A percentile compares a stretch with the other conserved stretches of the same genome.
Evolutionary conservation across 2,888 invertebrate genomes (phyloP).

Genomic region (Taphrorychus bicolor): DNA sequence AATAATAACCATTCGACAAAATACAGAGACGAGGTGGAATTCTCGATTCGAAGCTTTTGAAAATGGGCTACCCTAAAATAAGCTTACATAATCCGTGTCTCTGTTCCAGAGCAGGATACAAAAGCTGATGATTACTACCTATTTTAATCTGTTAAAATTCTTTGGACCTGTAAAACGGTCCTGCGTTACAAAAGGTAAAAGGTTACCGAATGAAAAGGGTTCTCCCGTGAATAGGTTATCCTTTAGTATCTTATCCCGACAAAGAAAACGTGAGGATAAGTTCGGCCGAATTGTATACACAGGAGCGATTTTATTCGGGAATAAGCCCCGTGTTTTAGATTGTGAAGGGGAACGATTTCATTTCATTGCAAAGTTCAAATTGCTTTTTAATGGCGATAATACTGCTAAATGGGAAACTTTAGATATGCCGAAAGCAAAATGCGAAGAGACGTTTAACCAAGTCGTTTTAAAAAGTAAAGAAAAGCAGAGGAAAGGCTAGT

Average conservation of each 20-base stretch:
- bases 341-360: neutral
- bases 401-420: too few relatives aligned
- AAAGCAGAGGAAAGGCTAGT: too few relatives aligned
- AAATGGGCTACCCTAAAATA: conserved; percentile 3
- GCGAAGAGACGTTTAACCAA: too few relatives aligned
- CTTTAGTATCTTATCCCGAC: conserved; percentile 13
- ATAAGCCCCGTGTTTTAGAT: neutral
- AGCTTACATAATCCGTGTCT: conserved; percentile 10
- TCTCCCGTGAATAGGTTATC: conserved; percentile 11
- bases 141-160: conserved; percentile 19
- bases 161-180: conserved; percentile 15
- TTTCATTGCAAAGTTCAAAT: neutral
- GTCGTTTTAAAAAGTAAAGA: too few relatives aligned
- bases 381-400: neutral
- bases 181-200: conserved; percentile 13
- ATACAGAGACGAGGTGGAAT: too few relatives aligned
- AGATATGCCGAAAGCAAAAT: too few relatives aligned
- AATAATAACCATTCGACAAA: too few relatives aligned
- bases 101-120: conserved; percentile 10
- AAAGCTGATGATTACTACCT: conserved; percentile 18
- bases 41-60: neutral
- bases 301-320: neutral
- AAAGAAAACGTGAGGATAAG: conserved; percentile 7
- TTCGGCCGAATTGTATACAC: neutral
- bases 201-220: conserved; percentile 13